Percentiles rank a stretch among this genome's conserved stretches.
phyloP scores from a whole-genome alignment of 2,888 invertebrate genomes.

The Tiliacea citrago region DNA sequence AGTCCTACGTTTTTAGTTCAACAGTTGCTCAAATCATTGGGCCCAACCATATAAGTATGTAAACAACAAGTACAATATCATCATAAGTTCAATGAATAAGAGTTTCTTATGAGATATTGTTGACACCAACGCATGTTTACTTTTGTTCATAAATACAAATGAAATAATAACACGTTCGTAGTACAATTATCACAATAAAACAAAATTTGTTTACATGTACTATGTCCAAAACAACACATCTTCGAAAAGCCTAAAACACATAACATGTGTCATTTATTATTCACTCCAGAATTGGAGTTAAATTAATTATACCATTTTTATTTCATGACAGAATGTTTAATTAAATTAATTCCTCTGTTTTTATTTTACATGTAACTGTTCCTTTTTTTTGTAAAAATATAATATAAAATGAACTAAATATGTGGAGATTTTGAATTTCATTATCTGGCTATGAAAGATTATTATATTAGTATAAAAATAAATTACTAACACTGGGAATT shows the following conservation, averaged over 20 bases:
- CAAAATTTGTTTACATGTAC: constrained; percentile 43
- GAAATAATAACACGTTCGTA: constrained; percentile 48
- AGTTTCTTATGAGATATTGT: constrained; percentile 6
- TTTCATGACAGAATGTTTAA: neutral
- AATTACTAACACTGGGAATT: constrained; percentile 41
- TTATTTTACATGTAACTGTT: constrained; percentile 1
- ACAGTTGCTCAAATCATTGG: constrained; percentile 2
- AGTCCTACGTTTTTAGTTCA: neutral
- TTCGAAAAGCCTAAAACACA: constrained; percentile 14
- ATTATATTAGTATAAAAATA: constrained; percentile 31
- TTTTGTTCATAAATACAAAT: constrained; percentile 68
- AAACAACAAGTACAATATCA: constrained; percentile 1
- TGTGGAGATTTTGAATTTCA: constrained; percentile 5
- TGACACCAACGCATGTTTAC: constrained; percentile 45
- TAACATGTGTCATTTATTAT: neutral
- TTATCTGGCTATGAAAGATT: constrained; percentile 17
- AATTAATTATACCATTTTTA: neutral
- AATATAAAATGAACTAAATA: constrained; percentile 5
- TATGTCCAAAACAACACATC: constrained; percentile 22
- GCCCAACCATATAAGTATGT: constrained; percentile 19
- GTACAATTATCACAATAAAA: constrained; percentile 69
- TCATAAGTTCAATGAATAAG: neutral
- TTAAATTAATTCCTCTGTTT: neutral
- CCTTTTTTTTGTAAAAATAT: neutral
- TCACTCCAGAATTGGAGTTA: neutral